These are phyloP conservation scores for Pogona vitticeps DNA, from an alignment of 2,113 vertebrate species.

Conservation along the genomic window DNA sequence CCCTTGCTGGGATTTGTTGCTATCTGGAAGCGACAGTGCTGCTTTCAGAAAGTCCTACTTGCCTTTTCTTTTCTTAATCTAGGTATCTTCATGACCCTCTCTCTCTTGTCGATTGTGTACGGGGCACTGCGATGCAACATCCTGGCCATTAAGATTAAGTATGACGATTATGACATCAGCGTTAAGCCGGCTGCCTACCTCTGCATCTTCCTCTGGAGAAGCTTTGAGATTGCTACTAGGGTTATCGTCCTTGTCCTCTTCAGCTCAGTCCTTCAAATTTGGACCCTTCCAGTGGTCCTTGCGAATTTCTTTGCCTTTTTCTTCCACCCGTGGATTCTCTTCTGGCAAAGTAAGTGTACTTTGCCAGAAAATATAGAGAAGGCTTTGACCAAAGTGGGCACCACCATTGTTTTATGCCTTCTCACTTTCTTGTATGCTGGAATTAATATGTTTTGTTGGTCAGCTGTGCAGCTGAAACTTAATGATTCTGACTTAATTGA, in stretches of 20 bases:
- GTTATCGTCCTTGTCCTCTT: conserved; percentile 93
- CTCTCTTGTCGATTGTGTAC: conserved; percentile 94
- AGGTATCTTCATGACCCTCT: conserved; percentile 93
- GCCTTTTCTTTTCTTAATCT: conserved; percentile 51
- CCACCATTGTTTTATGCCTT: conserved; percentile 89
- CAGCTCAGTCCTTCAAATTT: conserved; percentile 90
- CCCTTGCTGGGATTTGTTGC: neutral
- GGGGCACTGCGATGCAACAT: conserved; percentile 97
- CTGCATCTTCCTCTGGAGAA: conserved; percentile 94
- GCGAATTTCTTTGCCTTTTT: conserved; percentile 89
- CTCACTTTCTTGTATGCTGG: conserved; percentile 95
- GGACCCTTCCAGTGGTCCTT: conserved; percentile 85
- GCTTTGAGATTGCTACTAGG: conserved; percentile 93
- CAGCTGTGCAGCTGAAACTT: conserved; percentile 91
- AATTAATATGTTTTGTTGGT: conserved; percentile 99
- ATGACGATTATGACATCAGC: conserved; percentile 90
- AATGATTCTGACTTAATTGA: conserved; percentile 92
- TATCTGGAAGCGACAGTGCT: neutral
- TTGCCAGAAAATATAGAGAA: conserved; percentile 97
- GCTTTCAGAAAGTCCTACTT: conserved; percentile 42
- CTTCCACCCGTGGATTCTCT: conserved; percentile 90
- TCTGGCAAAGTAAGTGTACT: conserved; percentile 90
- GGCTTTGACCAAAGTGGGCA: conserved; percentile 89
- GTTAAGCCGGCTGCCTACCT: conserved; percentile 89
- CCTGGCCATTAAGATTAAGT: conserved; percentile 96